Evolutionary conservation across 2,113 vertebrate genomes (phyloP), one percentile per base, ranked within the genome.

Genomic region (Leucoraja erinaceus): DNA sequence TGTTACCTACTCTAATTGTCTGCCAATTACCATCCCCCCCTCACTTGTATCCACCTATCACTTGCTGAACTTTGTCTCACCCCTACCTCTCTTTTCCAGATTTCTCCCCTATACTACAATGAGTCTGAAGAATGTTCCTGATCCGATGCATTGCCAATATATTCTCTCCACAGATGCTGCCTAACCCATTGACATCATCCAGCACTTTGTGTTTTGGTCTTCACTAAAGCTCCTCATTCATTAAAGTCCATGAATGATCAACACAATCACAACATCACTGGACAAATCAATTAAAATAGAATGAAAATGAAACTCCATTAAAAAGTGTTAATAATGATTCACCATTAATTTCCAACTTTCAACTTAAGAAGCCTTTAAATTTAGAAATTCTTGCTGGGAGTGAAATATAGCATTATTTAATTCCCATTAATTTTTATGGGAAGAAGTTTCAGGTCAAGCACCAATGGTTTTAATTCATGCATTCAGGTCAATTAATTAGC

Each of bases 401-500:
- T 56, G 38, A 20, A 81, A 54, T 56, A 81, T 25, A 25, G 47
- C 78, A 56, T 8, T 81, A 54, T 81, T 56, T 81, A 54, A 81
- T 81, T 47, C 0, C 18, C 20, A 81, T 81, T 81, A 81, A 81
- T 81, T 54, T 47, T 56, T 18, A 56, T 18, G 14, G 33, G 18
- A 54, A 25, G 38, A 81, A 81, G 7, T 81, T 81, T 56, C 31
- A 77, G 75, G 75, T 77, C 75, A 77, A 33, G 75, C 75, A n/a
- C n/a, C 75, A 77, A 31, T 14, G n/a, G n/a, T n/a, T 77, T 77
- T 77, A 77, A 33, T 77, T 77, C 75, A 77, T 33, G 75, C 75
- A 77, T 77, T 77, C 75, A 77, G 75, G 75, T 77, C 75, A 77
- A 77, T 77, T 77, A 77, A 77, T 77, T 77, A 77, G 75, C 75